Evolutionary conservation across 2,113 vertebrate genomes (phyloP), one percentile per base, ranked within the genome.

Genomic region (Thunnus thynnus): DNA sequence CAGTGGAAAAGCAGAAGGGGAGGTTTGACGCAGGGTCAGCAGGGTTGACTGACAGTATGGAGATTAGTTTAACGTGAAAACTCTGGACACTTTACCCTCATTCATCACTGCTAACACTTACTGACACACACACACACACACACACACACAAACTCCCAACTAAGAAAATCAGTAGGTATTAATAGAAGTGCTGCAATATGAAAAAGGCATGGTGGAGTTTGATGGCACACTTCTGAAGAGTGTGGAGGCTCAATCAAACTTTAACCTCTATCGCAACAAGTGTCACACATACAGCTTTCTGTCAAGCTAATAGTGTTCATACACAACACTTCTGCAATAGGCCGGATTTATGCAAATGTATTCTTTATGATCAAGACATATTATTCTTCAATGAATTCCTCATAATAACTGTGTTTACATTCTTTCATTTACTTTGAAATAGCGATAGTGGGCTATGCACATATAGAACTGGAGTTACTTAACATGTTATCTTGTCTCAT

Each of bases 61-160:
- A 84, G 87, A 92, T 91, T 89, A 82, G 80, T 91, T 90, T 60
- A 92, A 86, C 87, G 76, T 86, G 82, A 76, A 67, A 76, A 58
- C 80, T 60, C 57, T 73, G 51, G 61, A 76, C 72, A 58, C 66
- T 54, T 51, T 56, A 66, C 66, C 71, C 80, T 68, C 61, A 47
- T 52, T 61, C 13, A 62, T 76, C 71, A 76, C 11, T 1, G 14
- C 27, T 72, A 78, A 79, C 10, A 11, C 32, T 36, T 6, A n/a
- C 60, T 66, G 70, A 62, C 44, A 32, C 52, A 25, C 76, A 27
- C 32, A 51, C 1, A 22, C 41, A 57, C 41, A 57, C 13, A 58
- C 17, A 22, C 18, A 63, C 62, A 47, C 14, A 27, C 32, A 51
- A 18, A 27, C 71, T 16, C 2, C 20, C 14, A 51, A 2, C 11